Evolutionary conservation across 1,140 invertebrate species (phyloP), one percentile per base, ranked within the genome.

Genomic region (Leptopilina clavipes): DNA sequence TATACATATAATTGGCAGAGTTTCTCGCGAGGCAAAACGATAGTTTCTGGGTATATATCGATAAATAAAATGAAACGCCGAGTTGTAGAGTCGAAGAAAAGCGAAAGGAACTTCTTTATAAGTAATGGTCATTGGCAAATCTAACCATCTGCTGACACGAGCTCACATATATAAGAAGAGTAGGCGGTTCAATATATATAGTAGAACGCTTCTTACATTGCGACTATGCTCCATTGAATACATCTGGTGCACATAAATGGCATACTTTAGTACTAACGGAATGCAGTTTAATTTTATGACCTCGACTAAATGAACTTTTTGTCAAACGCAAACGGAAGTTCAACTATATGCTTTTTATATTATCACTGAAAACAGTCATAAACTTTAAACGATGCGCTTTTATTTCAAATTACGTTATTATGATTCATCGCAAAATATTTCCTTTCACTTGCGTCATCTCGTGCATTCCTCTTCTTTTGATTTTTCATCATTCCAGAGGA

Each of bases 231-330:
- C 59, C 59, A 65, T 37, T 65, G 59, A 65, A 65, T 65, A 65
- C 59, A 65, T 65, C 59, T 65, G 59, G 59, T 65, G 59, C 59
- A 65, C 59, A 65, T 65, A 65, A 65, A 31, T 65, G 59, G 59
- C 25, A 31, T 31, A 65, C 59, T 65, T 65, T 65, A 65, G 59
- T 65, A 65, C 59, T 65, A 8, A 8, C 12, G 59, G 59, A 65
- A 65, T 65, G 59, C 59, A 65, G 59, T 65, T 65, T 65, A 31
- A 65, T 65, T 65, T 65, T 65, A 37, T 65, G 22, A 31, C 59
- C 3, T 37, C 31, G 25, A 31, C 59, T 65, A 52, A 52, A 52
- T 52, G 48, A 52, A 52, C 48, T 52, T 52, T 52, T 52, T 52
- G 48, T 52, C 48, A 52, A 52, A 52, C n/a, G 5, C 14, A 52